Evolutionary conservation across 2,888 invertebrate genomes (phyloP).

Genomic region (Temnothorax unifasciatus): DNA sequence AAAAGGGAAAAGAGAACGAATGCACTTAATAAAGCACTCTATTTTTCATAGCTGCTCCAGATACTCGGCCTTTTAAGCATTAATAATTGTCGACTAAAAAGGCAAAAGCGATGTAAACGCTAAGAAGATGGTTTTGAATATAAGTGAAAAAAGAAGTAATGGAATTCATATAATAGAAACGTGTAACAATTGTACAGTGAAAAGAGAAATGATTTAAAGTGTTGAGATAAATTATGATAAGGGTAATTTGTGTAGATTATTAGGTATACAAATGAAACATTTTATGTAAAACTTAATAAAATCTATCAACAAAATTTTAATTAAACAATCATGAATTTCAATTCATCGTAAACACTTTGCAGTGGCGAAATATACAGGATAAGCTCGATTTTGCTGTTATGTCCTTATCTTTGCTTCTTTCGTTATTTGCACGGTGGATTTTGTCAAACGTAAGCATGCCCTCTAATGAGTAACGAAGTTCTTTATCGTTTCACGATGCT

Average conservation of each 20-base stretch:
- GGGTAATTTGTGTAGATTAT: not conserved
- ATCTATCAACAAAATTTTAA: not conserved
- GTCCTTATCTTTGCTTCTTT: not conserved
- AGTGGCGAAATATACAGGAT: not conserved
- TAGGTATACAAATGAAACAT: not conserved
- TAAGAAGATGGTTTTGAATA: constrained; percentile 21
- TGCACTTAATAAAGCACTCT: constrained; percentile 44
- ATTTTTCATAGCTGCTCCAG: constrained; percentile 32
- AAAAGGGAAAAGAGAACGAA: constrained; percentile 22
- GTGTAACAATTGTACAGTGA: not conserved
- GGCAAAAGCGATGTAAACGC: constrained; percentile 21
- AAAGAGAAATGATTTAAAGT: not conserved
- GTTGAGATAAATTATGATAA: not conserved
- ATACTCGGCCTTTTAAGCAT: constrained; percentile 23
- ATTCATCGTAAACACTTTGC: not conserved
- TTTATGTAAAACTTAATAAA: not conserved
- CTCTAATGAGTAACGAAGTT: constrained; percentile 48
- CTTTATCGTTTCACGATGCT: constrained; percentile 19
- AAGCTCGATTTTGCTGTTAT: not conserved
- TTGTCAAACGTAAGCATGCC: constrained; percentile 8
- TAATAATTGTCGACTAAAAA: constrained; percentile 45
- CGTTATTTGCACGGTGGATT: constrained; percentile 1
- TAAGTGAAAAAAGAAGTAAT: not conserved
- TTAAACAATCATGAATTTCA: not conserved
- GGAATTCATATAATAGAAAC: not conserved